A percentile compares a stretch with the other conserved stretches of the same genome.
phyloP scores from a whole-genome alignment of 1,140 invertebrate species.

The Orchestia grillus region DNA sequence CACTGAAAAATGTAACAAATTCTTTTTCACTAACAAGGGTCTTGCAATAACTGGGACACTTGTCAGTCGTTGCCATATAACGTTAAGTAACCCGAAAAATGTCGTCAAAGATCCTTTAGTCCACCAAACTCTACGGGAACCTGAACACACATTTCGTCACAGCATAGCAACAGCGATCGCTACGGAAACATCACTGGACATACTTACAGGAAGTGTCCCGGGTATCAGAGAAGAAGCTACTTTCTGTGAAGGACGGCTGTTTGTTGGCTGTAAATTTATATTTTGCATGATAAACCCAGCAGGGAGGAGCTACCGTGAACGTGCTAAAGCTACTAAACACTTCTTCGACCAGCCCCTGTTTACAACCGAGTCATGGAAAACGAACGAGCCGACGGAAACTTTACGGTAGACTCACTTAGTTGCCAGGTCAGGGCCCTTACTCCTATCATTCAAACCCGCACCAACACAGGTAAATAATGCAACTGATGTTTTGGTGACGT shows the following conservation, averaged over 20 bases:
- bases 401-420: background rate
- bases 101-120: background rate
- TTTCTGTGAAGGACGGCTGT: background rate
- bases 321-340: slow-evolving; percentile 50
- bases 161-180: background rate
- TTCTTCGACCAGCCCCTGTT: slow-evolving; percentile 53
- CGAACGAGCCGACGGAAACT: background rate
- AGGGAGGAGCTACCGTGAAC: background rate
- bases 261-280: background rate
- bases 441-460: background rate
- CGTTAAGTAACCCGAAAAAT: background rate
- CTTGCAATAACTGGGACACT: background rate
- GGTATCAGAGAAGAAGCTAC: background rate
- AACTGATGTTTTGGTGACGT: background rate
- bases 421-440: background rate
- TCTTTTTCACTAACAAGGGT: background rate
- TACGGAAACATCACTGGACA: background rate
- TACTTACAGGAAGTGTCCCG: slow-evolving; percentile 8
- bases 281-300: slow-evolving; percentile 35
- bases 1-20: background rate
- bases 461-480: background rate
- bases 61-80: background rate
- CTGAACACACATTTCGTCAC: background rate
- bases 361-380: slow-evolving; percentile 40
- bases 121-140: background rate